Evolutionary conservation across 2,888 invertebrate genomes (phyloP), one percentile per base, ranked within the genome.

Genomic region (Archips crataeganus): DNA sequence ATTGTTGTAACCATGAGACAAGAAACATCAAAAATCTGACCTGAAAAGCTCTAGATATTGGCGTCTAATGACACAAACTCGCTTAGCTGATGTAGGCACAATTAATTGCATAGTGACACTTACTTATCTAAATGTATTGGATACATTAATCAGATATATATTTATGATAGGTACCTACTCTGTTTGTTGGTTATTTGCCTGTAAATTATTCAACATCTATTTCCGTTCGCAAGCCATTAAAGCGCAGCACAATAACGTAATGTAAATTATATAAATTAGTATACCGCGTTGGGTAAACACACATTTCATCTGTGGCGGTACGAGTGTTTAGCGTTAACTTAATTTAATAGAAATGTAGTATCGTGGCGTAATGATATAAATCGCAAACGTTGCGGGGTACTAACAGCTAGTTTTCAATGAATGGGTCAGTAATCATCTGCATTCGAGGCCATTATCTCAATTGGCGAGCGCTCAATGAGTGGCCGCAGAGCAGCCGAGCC

Each of bases 381-480:
- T 91, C 84, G 88, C 83, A 78, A 84, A 81, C 77, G 82, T 81
- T 84, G 83, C 78, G 80, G 83, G 83, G 77, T 83, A 84, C 85
- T 85, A 87, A 86, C 88, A 81, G 88, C 87, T 89, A 89, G 91
- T 89, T 91, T 88, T 85, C 91, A 90, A 90, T 92, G 92, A 91
- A 92, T 91, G 87, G 91, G 87, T 87, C 89, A 90, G 93, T 93
- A 93, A 94, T 94, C 90, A 93, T 93, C 87, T 93, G 91, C 92
- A 92, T 93, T 92, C 91, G 91, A 87, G 86, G 87, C 89, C 87
- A 93, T 94, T 94, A 93, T 90, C 90, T 94, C 93, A 94, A 94
- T 94, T 94, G 94, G 89, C 91, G 88, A 87, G 87, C 84, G 84
- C 88, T 90, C 90, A 93, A 89, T 92, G 92, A 90, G 87, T 80